Conservation (phyloP, 2,113 vertebrate species). For the Paramormyrops kingsleyae region DNA sequence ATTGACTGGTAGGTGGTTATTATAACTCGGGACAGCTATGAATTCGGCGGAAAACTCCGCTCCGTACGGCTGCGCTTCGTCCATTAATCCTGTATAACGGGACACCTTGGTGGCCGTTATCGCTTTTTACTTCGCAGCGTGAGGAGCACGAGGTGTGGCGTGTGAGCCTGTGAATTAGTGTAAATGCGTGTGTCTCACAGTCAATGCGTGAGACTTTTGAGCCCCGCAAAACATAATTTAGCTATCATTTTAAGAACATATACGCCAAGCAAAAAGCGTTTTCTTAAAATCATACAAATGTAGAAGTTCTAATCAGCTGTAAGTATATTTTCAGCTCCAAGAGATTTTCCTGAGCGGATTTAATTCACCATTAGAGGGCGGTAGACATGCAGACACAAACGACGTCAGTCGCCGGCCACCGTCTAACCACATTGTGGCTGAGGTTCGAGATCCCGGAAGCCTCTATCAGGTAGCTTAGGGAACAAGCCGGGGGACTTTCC, state of each 20-base stretch:
- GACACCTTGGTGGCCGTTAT: too few relatives aligned
- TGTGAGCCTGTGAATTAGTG: too few relatives aligned
- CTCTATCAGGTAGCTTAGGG: not conserved
- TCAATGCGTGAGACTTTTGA: too few relatives aligned
- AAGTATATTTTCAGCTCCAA: not conserved
- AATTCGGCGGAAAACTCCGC: too few relatives aligned
- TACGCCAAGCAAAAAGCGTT: not conserved
- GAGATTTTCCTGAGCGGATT: not conserved
- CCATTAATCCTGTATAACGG: too few relatives aligned
- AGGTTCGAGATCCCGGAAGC: not conserved
- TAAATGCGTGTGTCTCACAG: too few relatives aligned
- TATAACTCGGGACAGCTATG: too few relatives aligned
- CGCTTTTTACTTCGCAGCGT: too few relatives aligned
- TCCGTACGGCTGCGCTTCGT: too few relatives aligned
- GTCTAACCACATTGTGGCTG: not conserved
- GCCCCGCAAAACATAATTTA: not conserved
- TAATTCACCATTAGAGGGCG: conserved; percentile 9
- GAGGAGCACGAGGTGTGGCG: too few relatives aligned
- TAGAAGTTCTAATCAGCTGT: not conserved
- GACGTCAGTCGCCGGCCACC: not conserved
- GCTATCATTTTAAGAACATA: not conserved
- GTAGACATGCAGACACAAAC: not conserved
- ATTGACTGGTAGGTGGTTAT: too few relatives aligned
- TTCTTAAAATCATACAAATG: not conserved
- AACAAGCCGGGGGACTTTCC: not conserved